A percentile compares a stretch with the other conserved stretches of the same genome.
These are phyloP conservation scores for Pseudococcus jackbeardsleyi DNA, from an alignment of 2,888 invertebrate species.

Conservation along the genomic window DNA sequence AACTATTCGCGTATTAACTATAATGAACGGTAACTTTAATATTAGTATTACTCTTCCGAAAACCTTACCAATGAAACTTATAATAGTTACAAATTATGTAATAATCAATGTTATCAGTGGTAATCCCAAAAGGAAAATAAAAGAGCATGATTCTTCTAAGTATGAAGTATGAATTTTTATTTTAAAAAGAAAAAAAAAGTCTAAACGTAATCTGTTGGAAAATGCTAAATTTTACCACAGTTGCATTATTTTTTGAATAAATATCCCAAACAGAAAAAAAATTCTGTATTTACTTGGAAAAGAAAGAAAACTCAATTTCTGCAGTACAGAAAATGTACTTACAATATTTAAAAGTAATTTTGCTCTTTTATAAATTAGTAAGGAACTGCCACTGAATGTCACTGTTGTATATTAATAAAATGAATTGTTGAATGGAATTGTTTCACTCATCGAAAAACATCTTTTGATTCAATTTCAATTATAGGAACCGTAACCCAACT, in stretches of 20 bases:
- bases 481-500: background rate
- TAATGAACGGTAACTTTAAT: conserved; percentile 47
- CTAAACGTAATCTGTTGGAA: no score
- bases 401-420: conserved; percentile 27
- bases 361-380: no score
- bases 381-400: background rate
- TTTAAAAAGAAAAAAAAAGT: no score
- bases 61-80: conserved; percentile 18
- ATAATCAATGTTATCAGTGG: background rate
- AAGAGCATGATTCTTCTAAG: no score
- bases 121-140: background rate
- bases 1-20: conserved; percentile 9
- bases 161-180: no score
- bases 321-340: no score
- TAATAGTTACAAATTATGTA: background rate
- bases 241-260: no score
- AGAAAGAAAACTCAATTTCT: no score
- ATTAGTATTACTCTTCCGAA: conserved; percentile 48
- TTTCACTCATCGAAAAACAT: background rate
- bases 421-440: conserved; percentile 25
- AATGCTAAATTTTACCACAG: no score
- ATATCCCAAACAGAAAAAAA: no score
- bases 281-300: no score
- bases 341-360: no score
- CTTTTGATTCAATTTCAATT: background rate